These are phyloP conservation scores for Teleogryllus occipitalis DNA, from an alignment of 1,140 invertebrate genomes.

Conservation along the genomic window DNA sequence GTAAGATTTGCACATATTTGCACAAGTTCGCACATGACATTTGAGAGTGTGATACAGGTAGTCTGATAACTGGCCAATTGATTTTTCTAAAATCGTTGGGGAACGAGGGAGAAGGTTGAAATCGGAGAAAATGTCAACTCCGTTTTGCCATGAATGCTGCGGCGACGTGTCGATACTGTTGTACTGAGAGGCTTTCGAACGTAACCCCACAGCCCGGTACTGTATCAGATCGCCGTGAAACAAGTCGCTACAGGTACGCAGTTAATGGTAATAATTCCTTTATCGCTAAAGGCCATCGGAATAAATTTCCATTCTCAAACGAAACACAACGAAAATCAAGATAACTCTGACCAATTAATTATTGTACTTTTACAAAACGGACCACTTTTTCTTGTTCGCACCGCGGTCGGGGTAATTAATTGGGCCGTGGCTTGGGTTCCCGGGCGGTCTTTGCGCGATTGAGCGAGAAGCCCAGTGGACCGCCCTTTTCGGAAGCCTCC, in stretches of 20 bases:
- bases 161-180: too few species aligned
- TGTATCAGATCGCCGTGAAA: background rate
- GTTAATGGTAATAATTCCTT: background rate
- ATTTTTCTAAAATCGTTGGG: too few species aligned
- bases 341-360: background rate
- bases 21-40: too few species aligned
- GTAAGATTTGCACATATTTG: too few species aligned
- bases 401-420: background rate
- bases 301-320: background rate
- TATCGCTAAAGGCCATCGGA: background rate
- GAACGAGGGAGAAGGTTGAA: too few species aligned
- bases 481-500: too few species aligned
- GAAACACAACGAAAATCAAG: background rate
- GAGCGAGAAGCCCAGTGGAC: too few species aligned
- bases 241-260: background rate
- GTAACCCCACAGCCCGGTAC: background rate
- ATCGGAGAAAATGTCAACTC: background rate
- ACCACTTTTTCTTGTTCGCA: background rate
- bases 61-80: too few species aligned
- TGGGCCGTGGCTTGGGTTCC: too few species aligned
- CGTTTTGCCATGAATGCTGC: background rate
- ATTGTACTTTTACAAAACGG: background rate
- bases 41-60: too few species aligned
- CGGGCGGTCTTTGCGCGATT: too few species aligned
- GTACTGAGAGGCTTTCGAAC: background rate